These are phyloP conservation scores for Taphrorychus bicolor DNA, from an alignment of 2,888 invertebrate genomes.

Conservation along the genomic window DNA sequence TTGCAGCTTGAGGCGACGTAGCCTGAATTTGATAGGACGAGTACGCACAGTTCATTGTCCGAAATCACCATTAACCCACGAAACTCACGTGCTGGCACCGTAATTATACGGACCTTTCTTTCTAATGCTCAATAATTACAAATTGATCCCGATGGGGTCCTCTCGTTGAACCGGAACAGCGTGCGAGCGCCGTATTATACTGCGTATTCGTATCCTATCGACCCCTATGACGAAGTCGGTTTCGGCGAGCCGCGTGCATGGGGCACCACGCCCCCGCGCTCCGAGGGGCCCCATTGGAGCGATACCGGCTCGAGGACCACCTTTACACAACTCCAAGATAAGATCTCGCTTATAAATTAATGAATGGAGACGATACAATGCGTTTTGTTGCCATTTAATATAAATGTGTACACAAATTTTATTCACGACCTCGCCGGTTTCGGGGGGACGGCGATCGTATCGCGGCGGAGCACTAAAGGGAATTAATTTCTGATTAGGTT, in stretches of 20 bases:
- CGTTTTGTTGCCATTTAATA: constrained; percentile 18
- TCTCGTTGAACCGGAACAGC: constrained; percentile 51
- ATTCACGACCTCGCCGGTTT: constrained; percentile 9
- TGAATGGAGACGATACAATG: constrained; percentile 35
- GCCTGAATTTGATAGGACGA: constrained; percentile 56
- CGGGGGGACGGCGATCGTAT: not conserved
- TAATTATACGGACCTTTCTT: not conserved
- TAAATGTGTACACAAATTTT: constrained; percentile 9
- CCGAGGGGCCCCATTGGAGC: constrained; percentile 42
- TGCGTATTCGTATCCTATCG: constrained; percentile 48
- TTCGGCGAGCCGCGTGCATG: constrained; percentile 27
- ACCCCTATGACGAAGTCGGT: constrained; percentile 28
- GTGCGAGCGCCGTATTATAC: constrained; percentile 51
- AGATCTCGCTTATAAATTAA: constrained; percentile 35
- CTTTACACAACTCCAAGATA: constrained; percentile 38
- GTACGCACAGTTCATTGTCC: constrained; percentile 57
- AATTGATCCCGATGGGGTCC: constrained; percentile 21
- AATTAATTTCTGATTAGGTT: not conserved
- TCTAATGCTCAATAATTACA: constrained; percentile 32
- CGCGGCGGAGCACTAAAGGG: not conserved
- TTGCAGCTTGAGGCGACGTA: constrained; percentile 55
- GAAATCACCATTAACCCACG: constrained; percentile 44
- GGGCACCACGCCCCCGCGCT: constrained; percentile 43
- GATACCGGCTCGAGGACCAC: constrained; percentile 43
- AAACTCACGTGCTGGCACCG: constrained; percentile 48